Conservation (phyloP, 2,113 vertebrate genomes). For the Psilopsiagon aurifrons region DNA sequence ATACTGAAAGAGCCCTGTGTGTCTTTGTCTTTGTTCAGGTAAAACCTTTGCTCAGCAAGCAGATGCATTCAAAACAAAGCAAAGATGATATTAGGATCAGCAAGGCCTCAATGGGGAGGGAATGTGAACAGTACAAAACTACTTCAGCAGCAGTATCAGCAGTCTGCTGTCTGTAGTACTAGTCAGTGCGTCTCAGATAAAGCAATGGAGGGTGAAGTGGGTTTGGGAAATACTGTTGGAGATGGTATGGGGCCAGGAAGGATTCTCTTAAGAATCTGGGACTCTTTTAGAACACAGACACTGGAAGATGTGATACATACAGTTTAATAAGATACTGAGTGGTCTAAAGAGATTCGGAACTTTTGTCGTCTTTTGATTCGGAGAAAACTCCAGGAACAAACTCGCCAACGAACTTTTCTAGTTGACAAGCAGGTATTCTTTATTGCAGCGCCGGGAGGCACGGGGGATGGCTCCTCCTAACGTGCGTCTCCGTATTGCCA, state of each 20-base stretch:
- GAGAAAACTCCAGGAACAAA: no score
- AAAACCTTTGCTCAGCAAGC: neutral
- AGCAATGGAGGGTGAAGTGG: neutral
- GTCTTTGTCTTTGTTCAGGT: neutral
- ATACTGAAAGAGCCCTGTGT: neutral
- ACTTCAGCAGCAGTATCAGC: no score
- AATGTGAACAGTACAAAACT: neutral
- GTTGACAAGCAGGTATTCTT: no score
- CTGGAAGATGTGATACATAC: neutral
- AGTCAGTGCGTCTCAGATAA: rapidly evolving
- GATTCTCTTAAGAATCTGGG: neutral
- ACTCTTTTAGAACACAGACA: neutral
- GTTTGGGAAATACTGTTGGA: neutral
- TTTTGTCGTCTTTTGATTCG: neutral
- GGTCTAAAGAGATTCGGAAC: neutral
- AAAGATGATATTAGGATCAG: neutral
- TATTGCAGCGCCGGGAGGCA: no score
- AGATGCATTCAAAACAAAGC: neutral
- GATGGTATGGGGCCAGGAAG: neutral
- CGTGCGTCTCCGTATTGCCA: no score
- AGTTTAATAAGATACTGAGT: neutral
- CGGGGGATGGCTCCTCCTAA: no score
- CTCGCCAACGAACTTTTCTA: no score
- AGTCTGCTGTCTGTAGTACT: neutral
- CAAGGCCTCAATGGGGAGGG: neutral